Base-by-base conservation (phyloP, 2,888 invertebrate species). In the Lepidochrysops patricia region DNA sequence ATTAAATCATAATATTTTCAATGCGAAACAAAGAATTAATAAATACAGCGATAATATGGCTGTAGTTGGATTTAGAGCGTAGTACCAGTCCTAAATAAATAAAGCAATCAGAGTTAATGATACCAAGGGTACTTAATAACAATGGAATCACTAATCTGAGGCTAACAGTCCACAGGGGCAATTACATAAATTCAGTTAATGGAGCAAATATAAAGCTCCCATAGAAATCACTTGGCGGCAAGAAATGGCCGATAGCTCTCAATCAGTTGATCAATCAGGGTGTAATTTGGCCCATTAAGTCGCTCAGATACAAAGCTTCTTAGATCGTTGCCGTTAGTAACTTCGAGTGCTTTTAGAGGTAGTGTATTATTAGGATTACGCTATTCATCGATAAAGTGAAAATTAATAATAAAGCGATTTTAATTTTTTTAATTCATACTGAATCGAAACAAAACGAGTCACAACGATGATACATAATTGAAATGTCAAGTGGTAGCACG, bases 261-360 rank as follows among this genome's bases (percentile, higher is more conserved):
- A 62, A 61, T 64, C 62, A 61, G 58, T 23, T 43, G 26, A 64
- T 62, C 61, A 62, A 64, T 64, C 62, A 58, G 57, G 48, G 57
- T 49, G 48, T 60, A 61, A 62, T 63, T 63, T 60, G 52, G 57
- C 50, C 60, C 60, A 61, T 58, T 62, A 57, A 34, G 27, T 32
- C 52, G 2, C 62, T 25, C 37, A 54, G 32, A 54, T 54, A 54
- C 54, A 54, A 54, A 29, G 15, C 32, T 54, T 29, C 3, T 26
- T 29, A 19, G 32, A 32, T 15, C 19, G 32, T 32, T 15, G 54
- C 32, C 54, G 54, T 54, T 54, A 54, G 54, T 54, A 13, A 29
- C 54, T 54, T 29, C 29, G 19, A 19, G 15, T 19, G 12, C 15
- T 26, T 52, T 48, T 9, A 9, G 9, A 5, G 6, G 0, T 9